A percentile compares a stretch with the other conserved stretches of the same genome.
Evolutionary conservation across 2,888 invertebrate species (phyloP).

Genomic region (Caenorhabditis zanzibari): DNA sequence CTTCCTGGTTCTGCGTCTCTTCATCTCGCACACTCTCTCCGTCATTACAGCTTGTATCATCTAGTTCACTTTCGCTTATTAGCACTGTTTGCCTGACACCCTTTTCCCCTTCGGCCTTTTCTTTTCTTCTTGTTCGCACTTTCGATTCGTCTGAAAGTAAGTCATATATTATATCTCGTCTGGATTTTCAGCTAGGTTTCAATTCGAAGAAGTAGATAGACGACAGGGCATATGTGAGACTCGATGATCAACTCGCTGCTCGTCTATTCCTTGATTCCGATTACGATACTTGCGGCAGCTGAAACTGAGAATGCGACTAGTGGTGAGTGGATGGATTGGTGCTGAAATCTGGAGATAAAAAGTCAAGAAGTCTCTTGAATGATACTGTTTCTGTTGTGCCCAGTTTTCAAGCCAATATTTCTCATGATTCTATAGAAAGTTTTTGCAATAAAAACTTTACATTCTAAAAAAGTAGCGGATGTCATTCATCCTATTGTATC

Average conservation of each 20-base stretch:
- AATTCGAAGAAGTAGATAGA: conserved; percentile 20
- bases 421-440: too few relatives aligned
- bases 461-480: not conserved
- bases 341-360: not conserved
- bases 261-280: conserved; percentile 43
- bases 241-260: conserved; percentile 57
- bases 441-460: not conserved
- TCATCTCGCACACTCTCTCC: conserved; percentile 30
- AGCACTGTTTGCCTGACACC: conserved; percentile 57
- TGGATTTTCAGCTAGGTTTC: conserved; percentile 43
- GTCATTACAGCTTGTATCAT: conserved; percentile 62
- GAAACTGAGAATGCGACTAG: conserved; percentile 51
- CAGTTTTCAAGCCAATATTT: too few relatives aligned
- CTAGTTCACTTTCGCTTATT: conserved; percentile 61
- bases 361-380: too few relatives aligned
- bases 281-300: conserved; percentile 32
- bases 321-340: conserved; percentile 18
- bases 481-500: not conserved
- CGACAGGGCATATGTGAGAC: conserved; percentile 48
- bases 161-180: not conserved
- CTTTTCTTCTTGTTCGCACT: conserved; percentile 40
- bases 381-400: too few relatives aligned
- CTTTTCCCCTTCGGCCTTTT: conserved; percentile 23
- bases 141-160: conserved; percentile 33
- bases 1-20: conserved; percentile 49